Base-by-base conservation (phyloP, 2,797 vertebrate species). In the Phyllotis vaccarum region DNA sequence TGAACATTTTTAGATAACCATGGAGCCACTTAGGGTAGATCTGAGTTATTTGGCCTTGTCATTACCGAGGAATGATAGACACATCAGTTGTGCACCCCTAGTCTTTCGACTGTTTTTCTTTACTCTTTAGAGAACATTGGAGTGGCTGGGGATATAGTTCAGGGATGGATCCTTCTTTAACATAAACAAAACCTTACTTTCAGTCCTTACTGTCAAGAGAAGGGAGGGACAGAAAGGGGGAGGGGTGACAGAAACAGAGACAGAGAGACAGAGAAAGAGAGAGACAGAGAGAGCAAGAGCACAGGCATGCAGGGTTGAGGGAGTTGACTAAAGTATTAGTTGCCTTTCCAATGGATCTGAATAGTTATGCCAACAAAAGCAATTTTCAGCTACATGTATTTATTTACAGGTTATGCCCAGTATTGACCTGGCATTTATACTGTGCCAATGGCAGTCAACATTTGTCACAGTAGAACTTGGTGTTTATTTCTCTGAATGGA, bases 101-200 rank as follows among this genome's bases (percentile, higher is more conserved):
- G 37, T 70, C 78, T 60, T 56, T 49, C 34, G 43, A 78, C 46
- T 85, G 40, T 82, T 92, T 95, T 82, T 79, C 64, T 96, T 95
- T 85, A 12, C 13, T 76, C 7, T 90, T 93, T 76, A 90, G 46
- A 95, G 83, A 90, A 17, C 31, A 3, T 2, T 78, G 54, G 68
- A 83, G 40, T 16, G 70, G 5, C 31, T 62, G 8, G 19, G 40
- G 29, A 46, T 24, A 16, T 31, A 62, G 37, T 37, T 60, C 40
- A 62, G 56, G 27, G 56, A 46, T n/a, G 13, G 54, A 13, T 13
- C 60, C 12, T n/a, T 62, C 19, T 19, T 13, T 34, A 24, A 34
- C 37, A 58, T 31, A 17, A 37, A 75, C 29, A 46, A 60, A 40
- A 9, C 21, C 82, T 17, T 34, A 60, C 10, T 7, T 46, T 60